Evolutionary conservation across 2,113 vertebrate genomes (phyloP).

Genomic region (Rhabdornis inornatus): DNA sequence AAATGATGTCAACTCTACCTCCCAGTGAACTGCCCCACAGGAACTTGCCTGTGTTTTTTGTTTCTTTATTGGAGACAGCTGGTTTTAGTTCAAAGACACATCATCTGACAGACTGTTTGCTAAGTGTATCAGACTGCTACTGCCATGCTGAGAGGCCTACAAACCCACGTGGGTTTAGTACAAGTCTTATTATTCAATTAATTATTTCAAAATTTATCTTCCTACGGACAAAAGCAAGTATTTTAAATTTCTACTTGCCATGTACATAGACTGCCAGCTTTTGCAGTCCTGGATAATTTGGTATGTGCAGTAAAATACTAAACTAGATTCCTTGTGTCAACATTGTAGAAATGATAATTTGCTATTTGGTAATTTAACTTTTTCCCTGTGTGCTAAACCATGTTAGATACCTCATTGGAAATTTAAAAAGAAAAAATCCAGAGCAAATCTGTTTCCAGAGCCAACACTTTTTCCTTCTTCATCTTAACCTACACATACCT

Average conservation of each 20-base stretch:
- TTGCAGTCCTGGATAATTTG: not conserved
- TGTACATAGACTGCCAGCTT: not conserved
- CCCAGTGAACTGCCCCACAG: not conserved
- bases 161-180: not conserved
- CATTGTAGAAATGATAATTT: not conserved
- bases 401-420: not conserved
- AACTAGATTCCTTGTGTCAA: not conserved
- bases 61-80: not conserved
- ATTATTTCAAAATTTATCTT: not conserved
- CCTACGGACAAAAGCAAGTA: not conserved
- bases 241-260: not conserved
- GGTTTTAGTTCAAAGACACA: slow-evolving; percentile 38
- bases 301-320: not conserved
- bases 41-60: not conserved
- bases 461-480: not conserved
- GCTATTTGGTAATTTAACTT: not conserved
- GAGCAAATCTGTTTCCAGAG: not conserved
- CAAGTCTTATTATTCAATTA: not conserved
- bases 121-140: not conserved
- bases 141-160: not conserved
- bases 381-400: not conserved
- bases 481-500: not conserved
- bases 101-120: slow-evolving; percentile 13
- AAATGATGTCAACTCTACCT: slow-evolving; percentile 53
- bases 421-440: not conserved